Base-by-base conservation (phyloP, 2,888 invertebrate species). In the Sympetrum striolatum region DNA sequence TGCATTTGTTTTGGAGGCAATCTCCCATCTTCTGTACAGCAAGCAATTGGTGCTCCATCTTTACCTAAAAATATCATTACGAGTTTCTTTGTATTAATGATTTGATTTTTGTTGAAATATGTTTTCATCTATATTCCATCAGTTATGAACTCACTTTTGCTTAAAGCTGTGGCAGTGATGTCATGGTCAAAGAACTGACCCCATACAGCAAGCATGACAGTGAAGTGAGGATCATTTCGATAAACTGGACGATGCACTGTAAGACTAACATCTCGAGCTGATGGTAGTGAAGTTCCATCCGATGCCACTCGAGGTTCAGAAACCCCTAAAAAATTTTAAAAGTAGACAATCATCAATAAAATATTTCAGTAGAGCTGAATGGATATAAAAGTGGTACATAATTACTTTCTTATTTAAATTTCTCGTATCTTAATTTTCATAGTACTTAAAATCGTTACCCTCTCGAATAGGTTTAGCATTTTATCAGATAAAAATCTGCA, bases 131-230 rank as follows among this genome's bases (percentile, higher is more conserved):
- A 37, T 1, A 39, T 18, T 81, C n/a, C 1, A 81, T 37, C 18
- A 31, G 10, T 15, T 37, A 12, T 14, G n/a, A 80, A 73, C 91
- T 91, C 92, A 94, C 97, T 96, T 93, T 96, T 96, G 92, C 96
- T 97, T 12, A 97, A 94, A 0, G 98, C 97, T 0, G 98, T 98
- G 10, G 97, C 97, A 0, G 98, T 97, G 90, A 98, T 96, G 92
- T 98, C 98, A 92, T 98, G 98, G 93, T 98, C 98, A 22, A 98
- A 93, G 93, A 98, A 98, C 94, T 98, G 98, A 0, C 98, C 98
- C 95, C 97, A 98, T 6, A 98, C 97, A 0, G 98, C 98, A 91
- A 98, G 93, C 96, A 98, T 97, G 0, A 97, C 97, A 0, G 97
- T 96, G 93, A 98, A 97, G 92, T 96, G 94, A 0, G 96, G 96